phyloP scores from a whole-genome alignment of 2,113 vertebrate species.

The Percopsis transmontana region DNA sequence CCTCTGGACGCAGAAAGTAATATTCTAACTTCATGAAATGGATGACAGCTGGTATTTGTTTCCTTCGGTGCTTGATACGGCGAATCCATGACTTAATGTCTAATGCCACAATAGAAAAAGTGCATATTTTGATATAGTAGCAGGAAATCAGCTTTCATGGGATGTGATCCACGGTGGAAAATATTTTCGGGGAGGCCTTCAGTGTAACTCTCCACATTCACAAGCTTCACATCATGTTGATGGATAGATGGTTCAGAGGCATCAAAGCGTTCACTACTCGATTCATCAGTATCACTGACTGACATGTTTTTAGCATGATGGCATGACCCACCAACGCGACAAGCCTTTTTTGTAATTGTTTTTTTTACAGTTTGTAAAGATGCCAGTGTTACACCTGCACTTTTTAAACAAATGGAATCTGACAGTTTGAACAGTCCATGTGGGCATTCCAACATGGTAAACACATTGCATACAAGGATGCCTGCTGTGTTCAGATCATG shows the following conservation, averaged over 20 bases:
- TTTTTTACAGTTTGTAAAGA: no score
- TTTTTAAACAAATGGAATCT: no score
- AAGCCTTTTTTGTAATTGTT: no score
- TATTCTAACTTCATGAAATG: conserved; percentile 44
- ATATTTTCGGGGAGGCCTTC: neutral
- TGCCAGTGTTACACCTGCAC: no score
- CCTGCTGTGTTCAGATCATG: conserved; percentile 42
- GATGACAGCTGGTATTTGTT: conserved; percentile 54
- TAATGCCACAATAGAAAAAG: conserved; percentile 43
- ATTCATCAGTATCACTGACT: no score
- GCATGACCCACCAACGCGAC: no score
- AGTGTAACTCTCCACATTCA: no score
- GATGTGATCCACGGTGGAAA: conserved; percentile 19
- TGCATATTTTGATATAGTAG: conserved; percentile 39
- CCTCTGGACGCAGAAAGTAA: conserved; percentile 41
- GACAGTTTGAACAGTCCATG: conserved; percentile 15
- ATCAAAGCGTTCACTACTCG: no score
- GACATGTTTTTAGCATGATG: no score
- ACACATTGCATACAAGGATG: conserved; percentile 38
- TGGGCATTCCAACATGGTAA: conserved; percentile 41
- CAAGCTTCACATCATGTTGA: no score
- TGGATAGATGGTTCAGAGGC: no score
- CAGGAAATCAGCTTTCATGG: conserved; percentile 49
- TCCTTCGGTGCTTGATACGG: conserved; percentile 31
- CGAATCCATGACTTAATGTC: conserved; percentile 40